Percentiles rank a stretch among this genome's conserved stretches.
Evolutionary conservation across 2,888 invertebrate genomes (phyloP).

Genomic region (Enchytraeus crypticus): DNA sequence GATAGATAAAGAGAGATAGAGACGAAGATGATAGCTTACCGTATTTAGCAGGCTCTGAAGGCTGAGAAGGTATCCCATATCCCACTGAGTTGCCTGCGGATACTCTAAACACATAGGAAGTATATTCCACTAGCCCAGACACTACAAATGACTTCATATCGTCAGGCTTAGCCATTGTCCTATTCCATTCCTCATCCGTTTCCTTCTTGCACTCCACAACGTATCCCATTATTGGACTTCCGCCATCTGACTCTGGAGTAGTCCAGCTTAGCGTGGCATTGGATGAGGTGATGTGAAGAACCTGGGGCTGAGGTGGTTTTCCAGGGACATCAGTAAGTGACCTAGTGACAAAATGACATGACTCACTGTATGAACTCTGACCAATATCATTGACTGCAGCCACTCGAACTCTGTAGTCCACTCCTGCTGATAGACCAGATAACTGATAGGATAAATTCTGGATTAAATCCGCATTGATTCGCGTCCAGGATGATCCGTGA

Average conservation of each 20-base stretch:
- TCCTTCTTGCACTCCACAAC: slow-evolving; percentile 31
- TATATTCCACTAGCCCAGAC: background rate
- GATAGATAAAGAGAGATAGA: no score
- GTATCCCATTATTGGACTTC: slow-evolving; percentile 40
- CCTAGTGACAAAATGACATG: background rate
- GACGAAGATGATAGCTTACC: background rate
- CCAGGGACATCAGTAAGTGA: background rate
- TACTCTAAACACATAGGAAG: background rate
- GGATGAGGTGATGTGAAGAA: slow-evolving; percentile 35
- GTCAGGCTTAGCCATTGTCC: background rate
- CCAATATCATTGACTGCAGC: background rate
- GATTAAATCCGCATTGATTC: background rate
- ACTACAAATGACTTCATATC: background rate
- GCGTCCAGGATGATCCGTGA: background rate
- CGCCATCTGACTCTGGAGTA: slow-evolving; percentile 42
- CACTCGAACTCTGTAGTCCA: background rate
- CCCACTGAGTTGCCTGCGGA: background rate
- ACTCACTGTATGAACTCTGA: background rate
- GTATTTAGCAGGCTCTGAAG: background rate
- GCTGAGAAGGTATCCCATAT: background rate
- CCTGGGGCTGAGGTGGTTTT: slow-evolving; percentile 23
- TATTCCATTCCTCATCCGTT: background rate
- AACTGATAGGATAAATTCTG: background rate
- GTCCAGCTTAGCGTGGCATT: slow-evolving; percentile 37
- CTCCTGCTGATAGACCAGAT: background rate